Conservation (phyloP, 2,888 invertebrate genomes). For the Dynastes tityus region DNA sequence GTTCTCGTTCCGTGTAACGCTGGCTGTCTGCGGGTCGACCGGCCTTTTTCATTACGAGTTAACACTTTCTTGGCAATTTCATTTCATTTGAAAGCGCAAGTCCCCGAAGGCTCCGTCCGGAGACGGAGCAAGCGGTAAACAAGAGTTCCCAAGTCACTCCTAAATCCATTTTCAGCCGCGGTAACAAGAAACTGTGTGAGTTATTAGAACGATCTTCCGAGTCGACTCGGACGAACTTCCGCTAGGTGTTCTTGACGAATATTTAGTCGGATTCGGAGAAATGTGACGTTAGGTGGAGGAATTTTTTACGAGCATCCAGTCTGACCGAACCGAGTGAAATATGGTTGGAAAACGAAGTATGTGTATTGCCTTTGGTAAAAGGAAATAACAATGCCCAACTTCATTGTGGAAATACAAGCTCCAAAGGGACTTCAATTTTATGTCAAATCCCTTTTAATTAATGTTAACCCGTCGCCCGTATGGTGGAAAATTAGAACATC, state of each 20-base stretch:
- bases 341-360: too few relatives aligned
- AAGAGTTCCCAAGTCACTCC: slow-evolving; percentile 63
- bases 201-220: slow-evolving; percentile 60
- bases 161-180: slow-evolving; percentile 62
- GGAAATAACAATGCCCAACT: too few relatives aligned
- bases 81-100: slow-evolving; percentile 57
- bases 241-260: background rate
- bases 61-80: slow-evolving; percentile 56
- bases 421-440: too few relatives aligned
- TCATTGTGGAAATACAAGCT: too few relatives aligned
- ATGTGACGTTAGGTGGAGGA: too few relatives aligned
- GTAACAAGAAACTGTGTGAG: slow-evolving; percentile 61
- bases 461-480: too few relatives aligned
- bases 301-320: too few relatives aligned
- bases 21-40: background rate
- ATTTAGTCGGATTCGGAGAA: background rate
- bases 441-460: too few relatives aligned
- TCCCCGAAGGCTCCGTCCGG: slow-evolving; percentile 57
- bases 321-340: too few relatives aligned
- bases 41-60: slow-evolving; percentile 48
- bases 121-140: slow-evolving; percentile 62
- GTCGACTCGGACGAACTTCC: slow-evolving; percentile 7
- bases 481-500: too few relatives aligned
- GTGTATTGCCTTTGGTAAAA: too few relatives aligned
- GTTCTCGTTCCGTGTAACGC: background rate